A percentile compares a stretch with the other conserved stretches of the same genome.
Conservation (phyloP, 1,140 invertebrate genomes). For the Sycobia sp. region DNA sequence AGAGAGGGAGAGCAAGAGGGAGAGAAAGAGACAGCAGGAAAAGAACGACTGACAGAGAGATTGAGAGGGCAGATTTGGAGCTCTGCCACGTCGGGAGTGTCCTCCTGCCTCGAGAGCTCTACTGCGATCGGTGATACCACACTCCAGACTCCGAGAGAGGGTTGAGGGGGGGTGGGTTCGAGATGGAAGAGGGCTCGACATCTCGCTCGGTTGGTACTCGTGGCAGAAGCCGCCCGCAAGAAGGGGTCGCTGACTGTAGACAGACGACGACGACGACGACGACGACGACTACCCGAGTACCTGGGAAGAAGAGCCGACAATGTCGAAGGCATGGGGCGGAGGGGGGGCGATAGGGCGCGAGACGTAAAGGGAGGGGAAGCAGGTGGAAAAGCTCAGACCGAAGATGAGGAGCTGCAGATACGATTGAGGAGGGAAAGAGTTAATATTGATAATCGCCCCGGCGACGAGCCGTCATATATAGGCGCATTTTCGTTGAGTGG, state of each 20-base stretch:
- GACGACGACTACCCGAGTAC: neutral
- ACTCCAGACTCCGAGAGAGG: no score
- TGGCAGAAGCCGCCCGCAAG: constrained; percentile 1
- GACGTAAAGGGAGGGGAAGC: constrained; percentile 42
- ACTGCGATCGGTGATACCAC: constrained; percentile 60
- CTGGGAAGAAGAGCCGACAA: constrained; percentile 28
- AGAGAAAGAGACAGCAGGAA: neutral
- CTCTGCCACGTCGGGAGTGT: constrained; percentile 56
- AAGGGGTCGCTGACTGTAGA: no score
- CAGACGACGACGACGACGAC: no score
- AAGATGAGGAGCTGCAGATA: constrained; percentile 15
- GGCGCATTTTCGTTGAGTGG: no score
- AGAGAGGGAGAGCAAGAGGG: no score
- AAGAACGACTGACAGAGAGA: constrained; percentile 2
- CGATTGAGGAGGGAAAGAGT: constrained; percentile 45
- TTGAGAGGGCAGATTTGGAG: constrained; percentile 55
- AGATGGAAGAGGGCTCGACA: no score
- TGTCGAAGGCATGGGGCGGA: constrained; percentile 26
- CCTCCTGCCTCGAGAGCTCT: constrained; percentile 56
- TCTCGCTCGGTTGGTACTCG: constrained; percentile 48
- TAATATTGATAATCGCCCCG: constrained; percentile 58
- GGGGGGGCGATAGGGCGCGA: neutral
- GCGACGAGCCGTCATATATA: no score
- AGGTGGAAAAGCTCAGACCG: constrained; percentile 46
- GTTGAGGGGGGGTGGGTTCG: no score